A percentile compares a stretch with the other conserved stretches of the same genome.
phyloP scores from a whole-genome alignment of 2,113 vertebrate species.

The Callocephalon fimbriatum region DNA sequence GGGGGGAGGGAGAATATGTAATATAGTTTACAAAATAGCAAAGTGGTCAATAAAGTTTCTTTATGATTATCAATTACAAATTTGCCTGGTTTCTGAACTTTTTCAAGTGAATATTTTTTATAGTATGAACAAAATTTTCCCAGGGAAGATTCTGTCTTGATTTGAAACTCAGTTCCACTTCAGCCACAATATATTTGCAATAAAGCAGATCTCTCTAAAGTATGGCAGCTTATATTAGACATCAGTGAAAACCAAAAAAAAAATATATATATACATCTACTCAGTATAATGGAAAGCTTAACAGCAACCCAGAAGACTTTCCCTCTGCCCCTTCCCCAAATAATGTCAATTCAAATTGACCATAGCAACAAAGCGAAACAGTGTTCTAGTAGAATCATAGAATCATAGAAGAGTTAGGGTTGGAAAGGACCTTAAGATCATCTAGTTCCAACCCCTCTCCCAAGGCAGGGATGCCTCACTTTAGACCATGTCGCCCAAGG shows the following conservation, averaged over 20 bases:
- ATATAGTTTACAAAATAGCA: not conserved
- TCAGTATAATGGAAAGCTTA: not conserved
- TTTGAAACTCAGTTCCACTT: not conserved
- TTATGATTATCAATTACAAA: not conserved
- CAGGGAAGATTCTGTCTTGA: not conserved
- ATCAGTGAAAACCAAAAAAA: not conserved
- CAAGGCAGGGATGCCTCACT: not conserved
- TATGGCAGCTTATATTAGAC: not conserved
- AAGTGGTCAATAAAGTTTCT: not conserved
- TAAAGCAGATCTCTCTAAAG: not conserved
- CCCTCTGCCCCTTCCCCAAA: not conserved
- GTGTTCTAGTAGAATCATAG: not conserved
- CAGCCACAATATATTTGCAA: not conserved
- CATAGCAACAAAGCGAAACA: not conserved
- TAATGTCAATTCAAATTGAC: not conserved
- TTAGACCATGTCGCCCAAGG: not conserved
- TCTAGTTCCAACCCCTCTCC: not conserved
- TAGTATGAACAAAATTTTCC: not conserved
- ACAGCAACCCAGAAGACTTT: not conserved
- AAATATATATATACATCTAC: not conserved
- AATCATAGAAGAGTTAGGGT: not conserved
- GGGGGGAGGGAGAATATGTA: rapidly evolving
- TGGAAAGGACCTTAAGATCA: not conserved
- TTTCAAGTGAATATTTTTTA: not conserved
- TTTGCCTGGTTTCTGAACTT: not conserved